A percentile compares a stretch with the other conserved stretches of the same genome.
Conservation (phyloP, 2,113 vertebrate species). For the Felis chaus region DNA sequence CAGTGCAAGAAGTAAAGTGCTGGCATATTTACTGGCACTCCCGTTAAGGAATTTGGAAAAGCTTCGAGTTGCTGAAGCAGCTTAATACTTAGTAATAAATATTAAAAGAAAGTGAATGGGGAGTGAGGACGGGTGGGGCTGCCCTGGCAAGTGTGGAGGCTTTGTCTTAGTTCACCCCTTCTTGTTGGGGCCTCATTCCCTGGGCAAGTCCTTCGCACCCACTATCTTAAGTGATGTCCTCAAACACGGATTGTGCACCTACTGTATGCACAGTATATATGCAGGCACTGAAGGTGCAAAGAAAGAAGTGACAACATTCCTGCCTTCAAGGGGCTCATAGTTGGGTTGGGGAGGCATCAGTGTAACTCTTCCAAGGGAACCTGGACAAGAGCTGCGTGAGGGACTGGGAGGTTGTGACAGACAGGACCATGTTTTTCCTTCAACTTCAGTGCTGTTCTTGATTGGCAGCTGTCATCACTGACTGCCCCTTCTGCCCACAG, state of each 20-base stretch:
- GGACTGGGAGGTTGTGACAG: background rate
- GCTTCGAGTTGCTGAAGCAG: background rate
- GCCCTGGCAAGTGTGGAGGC: background rate
- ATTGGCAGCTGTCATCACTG: background rate
- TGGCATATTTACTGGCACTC: background rate
- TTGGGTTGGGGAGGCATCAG: no score
- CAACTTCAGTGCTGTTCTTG: background rate
- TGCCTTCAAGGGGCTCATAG: background rate
- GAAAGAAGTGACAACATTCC: background rate
- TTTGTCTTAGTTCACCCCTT: background rate
- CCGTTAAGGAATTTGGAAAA: constrained; percentile 29
- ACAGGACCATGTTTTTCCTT: background rate
- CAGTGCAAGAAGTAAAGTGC: constrained; percentile 31
- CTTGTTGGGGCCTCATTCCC: background rate
- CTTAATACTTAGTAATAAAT: background rate
- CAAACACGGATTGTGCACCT: background rate
- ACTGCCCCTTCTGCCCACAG: background rate
- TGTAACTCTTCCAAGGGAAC: background rate
- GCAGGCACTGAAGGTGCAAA: background rate
- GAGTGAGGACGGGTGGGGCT: background rate
- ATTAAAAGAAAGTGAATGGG: background rate
- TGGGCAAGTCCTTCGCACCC: background rate
- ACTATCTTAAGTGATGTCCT: background rate
- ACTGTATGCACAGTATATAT: background rate
- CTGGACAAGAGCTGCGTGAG: background rate